A percentile compares a stretch with the other conserved stretches of the same genome.
Conservation (phyloP, 2,113 vertebrate species). For the Lagopus muta region DNA sequence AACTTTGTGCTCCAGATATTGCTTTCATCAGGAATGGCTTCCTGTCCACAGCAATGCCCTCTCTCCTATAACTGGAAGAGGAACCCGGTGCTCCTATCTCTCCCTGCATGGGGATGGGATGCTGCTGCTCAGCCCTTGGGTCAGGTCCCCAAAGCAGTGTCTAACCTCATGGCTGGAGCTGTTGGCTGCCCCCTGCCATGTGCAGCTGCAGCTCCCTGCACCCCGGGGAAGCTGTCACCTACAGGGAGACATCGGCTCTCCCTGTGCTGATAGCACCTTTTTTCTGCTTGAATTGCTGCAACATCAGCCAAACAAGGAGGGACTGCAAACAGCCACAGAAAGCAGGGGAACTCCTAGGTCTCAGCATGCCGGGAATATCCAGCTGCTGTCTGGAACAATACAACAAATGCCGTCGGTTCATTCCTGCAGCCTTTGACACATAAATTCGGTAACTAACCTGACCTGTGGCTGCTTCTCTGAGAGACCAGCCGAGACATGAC, state of each 20-base stretch:
- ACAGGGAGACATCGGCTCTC: fast-evolving
- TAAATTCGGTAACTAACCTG: conserved; percentile 69
- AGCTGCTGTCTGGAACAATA: conserved; percentile 46
- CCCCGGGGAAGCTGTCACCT: not conserved
- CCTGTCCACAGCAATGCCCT: not conserved
- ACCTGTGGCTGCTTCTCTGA: conserved; percentile 59
- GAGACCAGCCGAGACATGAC: conserved; percentile 62
- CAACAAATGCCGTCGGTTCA: conserved; percentile 31
- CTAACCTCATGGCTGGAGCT: not conserved
- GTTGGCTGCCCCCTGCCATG: fast-evolving
- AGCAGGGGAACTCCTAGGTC: conserved; percentile 49
- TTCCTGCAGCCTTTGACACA: conserved; percentile 65
- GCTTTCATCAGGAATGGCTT: fast-evolving
- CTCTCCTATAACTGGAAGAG: not conserved
- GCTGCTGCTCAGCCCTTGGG: not conserved
- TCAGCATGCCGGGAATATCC: conserved; percentile 15
- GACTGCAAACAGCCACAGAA: conserved; percentile 8
- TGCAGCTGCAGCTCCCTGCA: fast-evolving
- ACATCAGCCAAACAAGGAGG: conserved; percentile 33
- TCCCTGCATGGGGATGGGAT: not conserved
- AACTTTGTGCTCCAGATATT: not conserved
- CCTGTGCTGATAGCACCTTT: not conserved
- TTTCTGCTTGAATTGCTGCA: conserved; percentile 32
- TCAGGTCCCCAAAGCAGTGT: fast-evolving
- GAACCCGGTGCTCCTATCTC: not conserved